Conservation (phyloP, 2,113 vertebrate genomes). For the Corythornis vintsioides region DNA sequence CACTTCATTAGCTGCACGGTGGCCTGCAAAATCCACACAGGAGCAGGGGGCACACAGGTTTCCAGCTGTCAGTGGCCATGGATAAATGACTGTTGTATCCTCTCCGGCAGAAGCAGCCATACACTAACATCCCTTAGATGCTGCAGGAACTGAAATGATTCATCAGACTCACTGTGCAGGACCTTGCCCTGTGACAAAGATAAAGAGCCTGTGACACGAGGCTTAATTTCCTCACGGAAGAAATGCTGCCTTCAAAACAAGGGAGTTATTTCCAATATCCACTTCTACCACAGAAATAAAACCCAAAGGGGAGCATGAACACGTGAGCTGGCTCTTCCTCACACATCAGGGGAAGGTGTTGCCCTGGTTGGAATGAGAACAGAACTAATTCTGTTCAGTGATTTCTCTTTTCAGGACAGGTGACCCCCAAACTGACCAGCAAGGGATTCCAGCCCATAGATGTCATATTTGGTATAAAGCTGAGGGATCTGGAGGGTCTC, state of each 20-base stretch:
- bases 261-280: neutral
- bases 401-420: no score
- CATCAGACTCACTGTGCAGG: neutral
- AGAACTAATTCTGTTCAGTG: no score
- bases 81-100: neutral
- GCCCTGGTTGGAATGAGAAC: no score
- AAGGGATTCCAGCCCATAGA: no score
- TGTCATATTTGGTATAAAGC: no score
- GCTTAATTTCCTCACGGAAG: neutral
- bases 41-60: neutral
- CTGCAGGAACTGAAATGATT: neutral
- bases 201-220: neutral
- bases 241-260: neutral
- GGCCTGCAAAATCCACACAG: neutral
- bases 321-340: neutral
- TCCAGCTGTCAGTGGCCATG: neutral
- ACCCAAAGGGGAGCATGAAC: neutral
- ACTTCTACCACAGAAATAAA: neutral
- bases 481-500: no score
- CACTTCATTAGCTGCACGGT: neutral
- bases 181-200: neutral
- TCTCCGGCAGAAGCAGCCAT: neutral
- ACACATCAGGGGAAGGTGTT: no score
- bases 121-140: neutral
- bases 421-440: no score